Evolutionary conservation across 2,888 invertebrate genomes (phyloP).

Genomic region (Brassicogethes aeneus): DNA sequence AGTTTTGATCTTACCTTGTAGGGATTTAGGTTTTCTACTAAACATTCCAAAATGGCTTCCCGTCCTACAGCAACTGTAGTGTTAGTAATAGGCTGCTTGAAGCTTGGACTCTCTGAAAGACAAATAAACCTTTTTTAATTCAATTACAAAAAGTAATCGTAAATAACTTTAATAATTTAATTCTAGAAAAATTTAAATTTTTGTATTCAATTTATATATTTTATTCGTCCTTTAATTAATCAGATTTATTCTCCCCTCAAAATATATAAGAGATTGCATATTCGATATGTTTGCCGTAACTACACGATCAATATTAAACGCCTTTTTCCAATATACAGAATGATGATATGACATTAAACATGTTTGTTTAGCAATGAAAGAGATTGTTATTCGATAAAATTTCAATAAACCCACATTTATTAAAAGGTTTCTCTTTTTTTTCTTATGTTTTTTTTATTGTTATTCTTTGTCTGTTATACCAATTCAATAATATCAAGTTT

Average conservation of each 20-base stretch:
- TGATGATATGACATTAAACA: slow-evolving; percentile 3
- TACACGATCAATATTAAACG: neutral
- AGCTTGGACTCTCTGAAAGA: slow-evolving; percentile 67
- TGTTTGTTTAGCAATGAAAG: slow-evolving; percentile 12
- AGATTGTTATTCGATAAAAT: slow-evolving; percentile 12
- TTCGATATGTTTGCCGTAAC: slow-evolving; percentile 11
- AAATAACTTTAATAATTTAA: no score
- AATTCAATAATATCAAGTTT: no score
- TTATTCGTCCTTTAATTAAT: no score
- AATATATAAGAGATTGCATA: neutral
- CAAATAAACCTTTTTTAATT: neutral
- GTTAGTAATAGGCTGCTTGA: slow-evolving; percentile 73
- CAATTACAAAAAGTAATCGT: no score
- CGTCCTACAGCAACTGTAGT: slow-evolving; percentile 77
- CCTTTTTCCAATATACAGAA: neutral
- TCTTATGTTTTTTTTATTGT: no score
- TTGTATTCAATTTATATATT: no score
- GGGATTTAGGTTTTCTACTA: slow-evolving; percentile 71
- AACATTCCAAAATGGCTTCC: slow-evolving; percentile 72
- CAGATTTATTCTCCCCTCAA: no score
- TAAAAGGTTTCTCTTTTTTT: slow-evolving; percentile 1
- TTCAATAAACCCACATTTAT: slow-evolving; percentile 11
- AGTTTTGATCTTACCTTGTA: slow-evolving; percentile 64
- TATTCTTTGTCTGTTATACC: no score
- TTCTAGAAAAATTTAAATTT: no score